Conservation (phyloP, 1,140 invertebrate species). For the Neuroterus valhalla region DNA sequence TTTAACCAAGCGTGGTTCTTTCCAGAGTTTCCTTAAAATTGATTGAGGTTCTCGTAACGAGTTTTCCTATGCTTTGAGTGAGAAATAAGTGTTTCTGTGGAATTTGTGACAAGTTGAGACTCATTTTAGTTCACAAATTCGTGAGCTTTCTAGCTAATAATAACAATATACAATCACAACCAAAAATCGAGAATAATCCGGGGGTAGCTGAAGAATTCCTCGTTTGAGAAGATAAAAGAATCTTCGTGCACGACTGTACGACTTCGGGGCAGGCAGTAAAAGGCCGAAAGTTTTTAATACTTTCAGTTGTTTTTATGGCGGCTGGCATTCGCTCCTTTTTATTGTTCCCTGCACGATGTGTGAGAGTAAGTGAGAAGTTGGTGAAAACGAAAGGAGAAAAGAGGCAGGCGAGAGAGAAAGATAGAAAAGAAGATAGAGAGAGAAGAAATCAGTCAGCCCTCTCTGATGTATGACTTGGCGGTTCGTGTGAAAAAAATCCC, state of each 20-base stretch:
- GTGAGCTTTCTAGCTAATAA: too few species aligned
- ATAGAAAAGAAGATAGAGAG: constrained; percentile 26
- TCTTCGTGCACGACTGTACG: constrained; percentile 40
- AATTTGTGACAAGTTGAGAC: too few species aligned
- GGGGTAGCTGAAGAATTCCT: constrained; percentile 17
- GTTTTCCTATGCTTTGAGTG: too few species aligned
- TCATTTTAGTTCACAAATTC: too few species aligned
- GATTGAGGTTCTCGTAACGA: too few species aligned
- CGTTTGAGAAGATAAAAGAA: constrained; percentile 41
- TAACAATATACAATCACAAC: too few species aligned
- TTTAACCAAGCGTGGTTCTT: too few species aligned
- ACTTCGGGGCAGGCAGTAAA: constrained; percentile 59
- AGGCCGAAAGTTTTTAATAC: constrained; percentile 73
- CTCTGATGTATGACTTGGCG: constrained; percentile 72
- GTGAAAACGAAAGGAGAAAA: constrained; percentile 40
- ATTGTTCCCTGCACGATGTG: constrained; percentile 47
- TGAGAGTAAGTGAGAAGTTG: constrained; percentile 41
- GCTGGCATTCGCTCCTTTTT: constrained; percentile 65
- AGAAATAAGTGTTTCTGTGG: too few species aligned
- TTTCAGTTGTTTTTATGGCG: constrained; percentile 74
- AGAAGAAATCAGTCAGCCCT: constrained; percentile 57
- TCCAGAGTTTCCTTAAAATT: too few species aligned
- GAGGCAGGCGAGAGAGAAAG: constrained; percentile 41
- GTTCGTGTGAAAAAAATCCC: constrained; percentile 74
- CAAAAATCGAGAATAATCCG: too few species aligned